Evolutionary conservation across 2,888 invertebrate genomes (phyloP), one percentile per base, ranked within the genome.

Genomic region (Elysia crispata): DNA sequence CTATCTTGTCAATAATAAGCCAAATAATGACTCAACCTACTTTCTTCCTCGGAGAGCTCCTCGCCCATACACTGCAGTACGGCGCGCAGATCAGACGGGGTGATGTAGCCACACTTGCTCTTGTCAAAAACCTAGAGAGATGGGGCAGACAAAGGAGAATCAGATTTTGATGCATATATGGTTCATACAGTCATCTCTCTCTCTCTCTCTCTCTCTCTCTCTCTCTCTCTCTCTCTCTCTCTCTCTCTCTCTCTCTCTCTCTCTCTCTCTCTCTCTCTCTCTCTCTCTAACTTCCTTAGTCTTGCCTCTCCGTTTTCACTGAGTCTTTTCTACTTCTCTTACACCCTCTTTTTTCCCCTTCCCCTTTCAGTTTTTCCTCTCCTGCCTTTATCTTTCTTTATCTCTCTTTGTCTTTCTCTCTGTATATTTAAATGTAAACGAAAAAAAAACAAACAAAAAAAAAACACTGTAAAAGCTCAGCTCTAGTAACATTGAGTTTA

Each of bases 41-140:
- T 88, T 84, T 88, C 90, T 66, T 90, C 89, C 74, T 90, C 90
- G 0, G 89, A 88, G 20, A 90, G 86, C 74, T 90, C 89, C 79
- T 91, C 91, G 0, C 91, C 91, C 81, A 91, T 87, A 83, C 88
- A 89, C 77, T 89, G 88, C 49, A 91, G 83, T 11, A 90, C 89
- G 0, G 87, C 87, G 57, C 90, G 83, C 25, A 91, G 84, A 79
- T 91, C 91, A 1, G 89, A 89, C 13, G 89, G 87, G 33, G 87
- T 87, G 76, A 91, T 91, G 83, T 88, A 90, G 6, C 91, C 91
- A 83, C 88, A 89, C 0, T 89, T 89, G 23, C 86, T 85, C 81
- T 89, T 89, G 84, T 90, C 90, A 77, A 90, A 90, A 20, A 89
- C 88, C 89, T 90, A 78, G 11, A 83, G 76, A 23, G 6, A 60